phyloP scores from a whole-genome alignment of 2,888 invertebrate genomes.

The Crematogaster levior region DNA sequence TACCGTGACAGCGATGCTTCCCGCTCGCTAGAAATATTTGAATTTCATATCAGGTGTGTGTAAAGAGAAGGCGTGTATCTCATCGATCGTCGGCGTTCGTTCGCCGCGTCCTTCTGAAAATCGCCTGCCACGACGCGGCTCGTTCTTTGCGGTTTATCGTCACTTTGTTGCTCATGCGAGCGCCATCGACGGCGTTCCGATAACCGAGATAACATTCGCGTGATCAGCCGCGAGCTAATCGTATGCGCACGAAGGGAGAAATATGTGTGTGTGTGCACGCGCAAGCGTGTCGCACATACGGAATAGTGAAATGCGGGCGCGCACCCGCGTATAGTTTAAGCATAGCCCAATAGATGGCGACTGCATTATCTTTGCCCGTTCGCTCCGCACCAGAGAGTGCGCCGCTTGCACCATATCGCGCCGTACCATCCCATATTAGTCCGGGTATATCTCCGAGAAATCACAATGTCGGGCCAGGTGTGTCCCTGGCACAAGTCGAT shows the following conservation, averaged over 20 bases:
- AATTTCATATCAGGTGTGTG: constrained; percentile 15
- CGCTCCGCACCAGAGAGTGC: constrained; percentile 55
- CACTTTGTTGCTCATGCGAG: constrained; percentile 60
- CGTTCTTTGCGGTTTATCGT: constrained; percentile 35
- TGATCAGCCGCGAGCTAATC: constrained; percentile 63
- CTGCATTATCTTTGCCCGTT: constrained; percentile 82
- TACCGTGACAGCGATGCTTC: not conserved
- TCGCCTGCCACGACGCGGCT: constrained; percentile 10
- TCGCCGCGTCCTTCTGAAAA: constrained; percentile 5
- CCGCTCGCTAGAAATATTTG: constrained; percentile 1
- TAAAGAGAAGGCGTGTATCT: not conserved
- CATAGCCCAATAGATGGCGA: constrained; percentile 84
- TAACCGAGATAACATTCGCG: constrained; percentile 65
- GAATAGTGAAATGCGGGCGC: constrained; percentile 71
- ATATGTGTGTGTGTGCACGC: constrained; percentile 55
- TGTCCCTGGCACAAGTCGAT: not conserved
- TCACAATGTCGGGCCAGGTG: constrained; percentile 52
- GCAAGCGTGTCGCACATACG: constrained; percentile 66
- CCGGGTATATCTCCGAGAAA: constrained; percentile 33
- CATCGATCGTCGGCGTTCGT: constrained; percentile 9
- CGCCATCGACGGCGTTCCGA: constrained; percentile 55
- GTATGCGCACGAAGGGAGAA: constrained; percentile 61
- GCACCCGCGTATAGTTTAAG: constrained; percentile 76
- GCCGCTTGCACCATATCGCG: constrained; percentile 52
- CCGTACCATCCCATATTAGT: constrained; percentile 37